Conservation (phyloP, 2,797 vertebrate genomes). For the Carcharodon carcharias region DNA sequence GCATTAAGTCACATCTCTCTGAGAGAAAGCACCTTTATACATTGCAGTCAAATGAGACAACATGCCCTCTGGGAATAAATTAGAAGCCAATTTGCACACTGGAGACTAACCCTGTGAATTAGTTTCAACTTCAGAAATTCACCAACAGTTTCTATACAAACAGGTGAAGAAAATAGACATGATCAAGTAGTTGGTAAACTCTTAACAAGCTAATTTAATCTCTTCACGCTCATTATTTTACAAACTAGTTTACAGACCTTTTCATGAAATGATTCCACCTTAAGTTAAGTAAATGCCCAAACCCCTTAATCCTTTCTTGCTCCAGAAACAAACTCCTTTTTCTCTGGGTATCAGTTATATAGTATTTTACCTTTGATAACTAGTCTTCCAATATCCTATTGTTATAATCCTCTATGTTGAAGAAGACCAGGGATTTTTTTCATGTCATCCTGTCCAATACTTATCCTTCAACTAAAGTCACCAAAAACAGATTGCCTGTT, state of each 20-base stretch:
- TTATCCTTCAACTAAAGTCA: too few relatives aligned
- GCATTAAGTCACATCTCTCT: not conserved
- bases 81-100: not conserved
- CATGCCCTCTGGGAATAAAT: not conserved
- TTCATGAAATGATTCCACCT: not conserved
- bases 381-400: not conserved
- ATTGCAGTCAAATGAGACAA: not conserved
- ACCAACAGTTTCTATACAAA: not conserved
- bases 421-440: too few relatives aligned
- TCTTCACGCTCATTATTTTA: not conserved
- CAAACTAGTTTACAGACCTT: not conserved
- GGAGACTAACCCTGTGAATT: not conserved
- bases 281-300: not conserved
- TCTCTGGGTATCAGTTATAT: not conserved
- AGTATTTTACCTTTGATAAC: not conserved
- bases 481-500: too few relatives aligned
- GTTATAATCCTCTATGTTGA: not conserved
- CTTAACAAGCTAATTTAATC: not conserved
- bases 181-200: too few relatives aligned
- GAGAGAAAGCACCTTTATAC: not conserved
- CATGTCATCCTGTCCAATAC: too few relatives aligned
- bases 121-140: not conserved
- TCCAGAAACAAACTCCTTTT: not conserved
- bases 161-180: not conserved
- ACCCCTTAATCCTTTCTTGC: not conserved